Evolutionary conservation across 2,113 vertebrate species (phyloP).

Genomic region (Nasalis larvatus): DNA sequence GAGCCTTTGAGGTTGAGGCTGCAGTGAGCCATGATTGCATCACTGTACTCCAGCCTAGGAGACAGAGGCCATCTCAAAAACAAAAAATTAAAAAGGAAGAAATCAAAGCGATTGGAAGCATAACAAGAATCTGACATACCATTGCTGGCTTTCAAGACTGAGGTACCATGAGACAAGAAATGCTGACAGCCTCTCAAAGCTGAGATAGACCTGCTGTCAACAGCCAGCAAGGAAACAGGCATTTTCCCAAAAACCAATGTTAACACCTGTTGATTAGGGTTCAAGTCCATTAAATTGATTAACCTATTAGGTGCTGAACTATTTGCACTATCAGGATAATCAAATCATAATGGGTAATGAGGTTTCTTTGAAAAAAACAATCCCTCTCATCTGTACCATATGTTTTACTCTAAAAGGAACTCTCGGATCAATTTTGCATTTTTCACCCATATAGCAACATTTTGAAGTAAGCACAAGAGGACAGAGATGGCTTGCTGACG

Average conservation of each 20-base stretch:
- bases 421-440: not conserved
- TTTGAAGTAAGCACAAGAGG: not conserved
- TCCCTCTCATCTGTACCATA: not conserved
- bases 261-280: not conserved
- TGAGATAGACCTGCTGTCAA: not conserved
- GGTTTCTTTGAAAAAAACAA: constrained; percentile 14
- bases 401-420: not conserved
- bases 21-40: no score
- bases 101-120: no score
- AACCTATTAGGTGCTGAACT: not conserved
- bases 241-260: not conserved
- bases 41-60: no score
- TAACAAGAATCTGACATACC: no score
- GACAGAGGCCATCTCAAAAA: no score
- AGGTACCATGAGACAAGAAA: not conserved
- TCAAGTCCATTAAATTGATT: not conserved
- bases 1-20: no score
- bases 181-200: not conserved
- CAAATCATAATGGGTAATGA: not conserved
- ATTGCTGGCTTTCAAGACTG: no score
- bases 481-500: not conserved
- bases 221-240: not conserved
- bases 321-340: not conserved
- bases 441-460: constrained; percentile 24
- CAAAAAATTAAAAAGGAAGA: no score